Percentiles rank a stretch among this genome's conserved stretches.
Evolutionary conservation across 2,797 vertebrate genomes (phyloP).

Genomic region (Simalia tracyae): DNA sequence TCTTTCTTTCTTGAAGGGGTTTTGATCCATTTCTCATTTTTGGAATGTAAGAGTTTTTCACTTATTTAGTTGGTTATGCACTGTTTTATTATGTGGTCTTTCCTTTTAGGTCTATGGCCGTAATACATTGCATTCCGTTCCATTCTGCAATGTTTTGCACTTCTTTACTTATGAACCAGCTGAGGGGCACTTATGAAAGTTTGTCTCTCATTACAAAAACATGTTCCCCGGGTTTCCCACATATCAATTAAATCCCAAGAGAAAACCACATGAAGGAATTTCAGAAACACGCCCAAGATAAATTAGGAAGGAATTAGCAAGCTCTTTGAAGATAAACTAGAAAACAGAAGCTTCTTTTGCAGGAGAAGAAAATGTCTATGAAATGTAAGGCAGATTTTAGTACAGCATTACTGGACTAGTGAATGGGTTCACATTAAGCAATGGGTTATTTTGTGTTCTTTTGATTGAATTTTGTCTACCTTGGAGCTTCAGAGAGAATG

Average conservation of each 20-base stretch:
- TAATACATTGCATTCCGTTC: background rate
- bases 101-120: background rate
- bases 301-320: background rate
- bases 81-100: background rate
- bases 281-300: background rate
- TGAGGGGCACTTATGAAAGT: background rate
- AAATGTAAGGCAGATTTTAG: background rate
- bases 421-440: background rate
- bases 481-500: background rate
- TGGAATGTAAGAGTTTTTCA: background rate
- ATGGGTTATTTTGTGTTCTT: background rate
- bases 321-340: background rate
- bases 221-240: background rate
- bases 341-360: background rate
- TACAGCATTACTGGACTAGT: background rate
- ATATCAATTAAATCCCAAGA: background rate
- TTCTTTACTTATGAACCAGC: background rate
- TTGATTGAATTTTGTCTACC: background rate
- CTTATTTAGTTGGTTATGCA: background rate
- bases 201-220: background rate
- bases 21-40: background rate
- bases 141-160: background rate
- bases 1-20: background rate
- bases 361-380: background rate
- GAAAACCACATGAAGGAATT: background rate